Evolutionary conservation across 2,888 invertebrate genomes (phyloP).

Genomic region (Cheilosia soror): DNA sequence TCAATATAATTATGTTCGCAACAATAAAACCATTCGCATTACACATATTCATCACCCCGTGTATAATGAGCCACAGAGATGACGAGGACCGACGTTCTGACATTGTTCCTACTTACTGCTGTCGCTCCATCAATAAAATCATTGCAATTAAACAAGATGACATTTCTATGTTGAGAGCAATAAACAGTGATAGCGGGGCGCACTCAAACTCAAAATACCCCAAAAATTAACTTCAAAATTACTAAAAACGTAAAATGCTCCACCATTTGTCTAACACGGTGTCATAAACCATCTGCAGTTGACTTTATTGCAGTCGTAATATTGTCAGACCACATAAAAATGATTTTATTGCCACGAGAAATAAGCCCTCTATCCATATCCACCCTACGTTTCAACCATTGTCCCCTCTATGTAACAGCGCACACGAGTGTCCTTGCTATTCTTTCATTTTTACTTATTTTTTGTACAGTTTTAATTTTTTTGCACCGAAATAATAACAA

Average conservation of each 20-base stretch:
- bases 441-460: neutral
- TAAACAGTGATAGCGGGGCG: constrained; percentile 66
- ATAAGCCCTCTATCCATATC: neutral
- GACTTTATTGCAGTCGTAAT: constrained; percentile 74
- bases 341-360: constrained; percentile 48
- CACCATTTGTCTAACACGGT: constrained; percentile 59
- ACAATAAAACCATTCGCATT: constrained; percentile 31
- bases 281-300: constrained; percentile 73
- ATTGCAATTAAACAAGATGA: constrained; percentile 66
- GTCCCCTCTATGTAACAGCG: neutral
- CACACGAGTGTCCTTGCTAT: neutral
- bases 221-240: constrained; percentile 64
- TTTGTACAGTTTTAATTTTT: constrained; percentile 2
- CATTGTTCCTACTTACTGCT: constrained; percentile 1
- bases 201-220: constrained; percentile 39
- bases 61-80: neutral
- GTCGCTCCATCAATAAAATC: constrained; percentile 35
- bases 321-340: constrained; percentile 72
- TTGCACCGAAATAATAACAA: constrained; percentile 27
- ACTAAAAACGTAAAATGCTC: constrained; percentile 41
- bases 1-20: constrained; percentile 5
- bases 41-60: constrained; percentile 14
- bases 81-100: neutral
- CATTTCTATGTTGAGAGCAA: constrained; percentile 59
- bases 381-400: neutral